Evolutionary conservation across 1,140 invertebrate genomes (phyloP).

Genomic region (Lepeophtheirus salmonis): DNA sequence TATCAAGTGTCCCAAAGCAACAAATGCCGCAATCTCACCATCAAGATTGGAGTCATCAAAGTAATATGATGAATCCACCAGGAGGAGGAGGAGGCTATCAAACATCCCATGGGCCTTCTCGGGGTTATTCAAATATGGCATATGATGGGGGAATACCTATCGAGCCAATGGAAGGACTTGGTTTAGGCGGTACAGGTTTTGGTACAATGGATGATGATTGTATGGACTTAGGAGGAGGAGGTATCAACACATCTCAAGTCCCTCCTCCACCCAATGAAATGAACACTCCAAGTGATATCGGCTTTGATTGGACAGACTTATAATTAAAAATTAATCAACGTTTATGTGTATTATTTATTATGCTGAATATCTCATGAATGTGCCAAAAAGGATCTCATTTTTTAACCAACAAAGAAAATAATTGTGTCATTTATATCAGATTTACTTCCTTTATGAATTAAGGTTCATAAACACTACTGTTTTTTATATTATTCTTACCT

Average conservation of each 20-base stretch:
- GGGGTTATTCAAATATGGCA: not conserved
- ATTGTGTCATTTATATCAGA: no score
- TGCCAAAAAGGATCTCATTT: not conserved
- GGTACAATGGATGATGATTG: not conserved
- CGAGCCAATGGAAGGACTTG: not conserved
- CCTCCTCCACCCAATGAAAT: not conserved
- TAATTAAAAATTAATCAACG: not conserved
- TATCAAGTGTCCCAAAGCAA: slow-evolving; percentile 54
- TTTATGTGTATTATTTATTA: not conserved
- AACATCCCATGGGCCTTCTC: not conserved
- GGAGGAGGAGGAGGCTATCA: not conserved
- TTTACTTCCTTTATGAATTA: no score
- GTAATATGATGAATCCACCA: no score
- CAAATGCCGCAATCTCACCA: not conserved
- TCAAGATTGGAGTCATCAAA: not conserved
- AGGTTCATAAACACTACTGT: no score
- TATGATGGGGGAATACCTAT: not conserved
- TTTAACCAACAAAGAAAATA: no score
- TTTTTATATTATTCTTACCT: no score
- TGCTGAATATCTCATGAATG: no score
- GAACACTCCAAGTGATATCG: not conserved
- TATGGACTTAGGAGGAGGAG: not conserved
- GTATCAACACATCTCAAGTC: not conserved
- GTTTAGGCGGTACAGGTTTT: not conserved
- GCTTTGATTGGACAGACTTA: not conserved